phyloP scores from a whole-genome alignment of 2,797 vertebrate species.

The Gallinago nigripennis region DNA sequence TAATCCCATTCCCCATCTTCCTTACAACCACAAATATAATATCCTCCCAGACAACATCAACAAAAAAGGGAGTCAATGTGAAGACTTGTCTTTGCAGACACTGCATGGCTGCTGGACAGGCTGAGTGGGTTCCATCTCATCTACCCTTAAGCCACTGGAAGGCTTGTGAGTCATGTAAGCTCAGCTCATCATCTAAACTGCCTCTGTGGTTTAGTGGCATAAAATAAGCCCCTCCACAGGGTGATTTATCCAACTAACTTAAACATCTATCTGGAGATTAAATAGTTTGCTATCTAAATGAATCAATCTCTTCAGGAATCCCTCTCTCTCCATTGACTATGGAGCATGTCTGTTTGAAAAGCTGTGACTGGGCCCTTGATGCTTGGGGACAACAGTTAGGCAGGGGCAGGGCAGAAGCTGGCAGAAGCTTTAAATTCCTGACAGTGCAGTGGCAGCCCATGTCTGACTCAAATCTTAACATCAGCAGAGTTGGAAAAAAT shows the following conservation, averaged over 20 bases:
- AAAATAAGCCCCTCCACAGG: neutral
- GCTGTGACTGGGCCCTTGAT: neutral
- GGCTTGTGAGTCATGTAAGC: neutral
- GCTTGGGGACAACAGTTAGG: neutral
- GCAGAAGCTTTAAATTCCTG: neutral
- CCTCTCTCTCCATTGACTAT: neutral
- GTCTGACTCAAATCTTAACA: neutral
- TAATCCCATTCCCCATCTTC: neutral
- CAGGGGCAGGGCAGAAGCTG: too few species aligned
- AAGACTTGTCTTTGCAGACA: neutral
- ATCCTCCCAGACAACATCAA: neutral
- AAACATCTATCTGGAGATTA: neutral
- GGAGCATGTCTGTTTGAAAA: neutral
- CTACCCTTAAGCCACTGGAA: neutral
- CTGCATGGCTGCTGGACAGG: neutral
- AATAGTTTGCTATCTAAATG: neutral
- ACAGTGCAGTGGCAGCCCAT: neutral
- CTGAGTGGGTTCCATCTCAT: neutral
- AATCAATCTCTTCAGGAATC: neutral
- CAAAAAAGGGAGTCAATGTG: fast-evolving
- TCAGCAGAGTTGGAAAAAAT: neutral
- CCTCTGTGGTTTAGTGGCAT: neutral
- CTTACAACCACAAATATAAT: neutral
- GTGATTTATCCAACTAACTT: neutral
- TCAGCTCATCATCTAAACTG: neutral